phyloP scores from a whole-genome alignment of 1,140 invertebrate genomes.

The Diploscapter pachys region DNA sequence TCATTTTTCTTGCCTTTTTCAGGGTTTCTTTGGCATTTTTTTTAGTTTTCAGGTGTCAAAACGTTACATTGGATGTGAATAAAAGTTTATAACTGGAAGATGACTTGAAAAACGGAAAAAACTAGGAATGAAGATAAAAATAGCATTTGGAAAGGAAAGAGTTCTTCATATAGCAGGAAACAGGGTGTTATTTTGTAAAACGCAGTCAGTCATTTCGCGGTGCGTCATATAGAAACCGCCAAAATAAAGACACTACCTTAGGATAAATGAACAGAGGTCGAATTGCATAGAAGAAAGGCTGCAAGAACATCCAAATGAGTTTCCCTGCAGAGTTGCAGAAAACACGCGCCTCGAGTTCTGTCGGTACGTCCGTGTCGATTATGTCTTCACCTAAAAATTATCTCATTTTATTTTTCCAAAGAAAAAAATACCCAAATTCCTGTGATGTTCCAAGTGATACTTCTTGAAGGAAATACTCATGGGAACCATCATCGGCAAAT shows the following conservation, averaged over 20 bases:
- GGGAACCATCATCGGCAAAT: conserved; percentile 89
- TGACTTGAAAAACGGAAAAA: too few species aligned
- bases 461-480: conserved; percentile 94
- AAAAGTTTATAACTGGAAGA: too few species aligned
- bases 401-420: background rate
- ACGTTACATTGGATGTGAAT: too few species aligned
- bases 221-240: too few species aligned
- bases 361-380: conserved; percentile 92
- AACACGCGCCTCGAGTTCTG: conserved; percentile 81
- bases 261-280: conserved; percentile 86
- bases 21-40: too few species aligned
- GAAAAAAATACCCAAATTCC: conserved; percentile 61
- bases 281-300: conserved; percentile 93
- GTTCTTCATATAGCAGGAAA: too few species aligned
- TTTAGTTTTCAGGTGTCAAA: too few species aligned
- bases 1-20: too few species aligned
- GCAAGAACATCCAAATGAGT: conserved; percentile 84
- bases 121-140: too few species aligned
- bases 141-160: too few species aligned
- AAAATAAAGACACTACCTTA: conserved; percentile 63
- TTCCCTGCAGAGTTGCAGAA: conserved; percentile 92
- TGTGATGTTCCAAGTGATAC: conserved; percentile 96
- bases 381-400: conserved; percentile 72
- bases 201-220: too few species aligned
- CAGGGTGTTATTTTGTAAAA: too few species aligned